Conservation (phyloP, 1,140 invertebrate genomes). For the Ooceraea biroi region DNA sequence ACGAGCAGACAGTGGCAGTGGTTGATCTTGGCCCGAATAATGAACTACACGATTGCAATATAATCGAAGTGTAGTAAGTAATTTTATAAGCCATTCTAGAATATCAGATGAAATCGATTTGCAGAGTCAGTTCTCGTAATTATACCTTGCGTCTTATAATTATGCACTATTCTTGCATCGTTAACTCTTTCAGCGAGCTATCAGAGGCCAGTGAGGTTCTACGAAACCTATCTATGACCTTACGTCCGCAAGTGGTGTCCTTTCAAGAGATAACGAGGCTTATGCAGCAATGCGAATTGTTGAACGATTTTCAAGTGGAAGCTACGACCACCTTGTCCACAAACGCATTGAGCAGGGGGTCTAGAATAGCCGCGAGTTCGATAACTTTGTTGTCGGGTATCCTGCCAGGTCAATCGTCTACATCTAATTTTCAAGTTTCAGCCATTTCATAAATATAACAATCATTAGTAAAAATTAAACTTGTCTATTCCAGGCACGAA, state of each 20-base stretch:
- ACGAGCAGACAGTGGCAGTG: constrained; percentile 93
- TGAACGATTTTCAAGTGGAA: constrained; percentile 83
- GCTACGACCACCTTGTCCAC: constrained; percentile 77
- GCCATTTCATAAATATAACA: background rate
- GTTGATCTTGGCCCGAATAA: constrained; percentile 90
- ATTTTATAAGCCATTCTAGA: background rate
- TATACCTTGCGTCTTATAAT: constrained; percentile 13
- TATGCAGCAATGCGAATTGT: constrained; percentile 91
- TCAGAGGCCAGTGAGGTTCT: constrained; percentile 88
- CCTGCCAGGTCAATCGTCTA: constrained; percentile 88
- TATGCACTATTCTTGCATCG: constrained; percentile 3
- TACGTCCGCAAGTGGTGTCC: constrained; percentile 88
- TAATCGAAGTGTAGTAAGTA: constrained; percentile 94
- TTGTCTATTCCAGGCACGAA: constrained; percentile 90
- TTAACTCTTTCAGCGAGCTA: constrained; percentile 87
- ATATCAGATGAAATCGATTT: background rate
- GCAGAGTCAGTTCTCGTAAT: background rate
- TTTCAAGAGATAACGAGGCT: constrained; percentile 91
- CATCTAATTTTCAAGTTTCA: background rate
- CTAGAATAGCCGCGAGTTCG: constrained; percentile 87
- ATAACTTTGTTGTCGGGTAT: constrained; percentile 91
- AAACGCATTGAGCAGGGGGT: constrained; percentile 82
- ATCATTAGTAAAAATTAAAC: background rate
- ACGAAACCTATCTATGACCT: constrained; percentile 87
- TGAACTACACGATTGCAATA: constrained; percentile 91